Base-by-base conservation (phyloP, 2,797 vertebrate species). In the Crenichthys baileyi region DNA sequence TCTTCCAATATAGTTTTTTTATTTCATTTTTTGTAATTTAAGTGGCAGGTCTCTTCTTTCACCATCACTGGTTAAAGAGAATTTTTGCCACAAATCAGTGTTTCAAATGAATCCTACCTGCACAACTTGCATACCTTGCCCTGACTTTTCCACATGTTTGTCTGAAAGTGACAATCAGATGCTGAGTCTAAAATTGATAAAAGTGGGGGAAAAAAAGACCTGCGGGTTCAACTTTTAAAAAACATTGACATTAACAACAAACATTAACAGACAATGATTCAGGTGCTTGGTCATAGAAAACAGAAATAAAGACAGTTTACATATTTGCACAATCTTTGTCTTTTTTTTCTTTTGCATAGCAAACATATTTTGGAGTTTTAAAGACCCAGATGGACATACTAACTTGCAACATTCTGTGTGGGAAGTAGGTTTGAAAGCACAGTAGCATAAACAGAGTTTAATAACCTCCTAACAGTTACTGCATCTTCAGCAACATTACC, bases 261-360 rank as follows among this genome's bases (percentile, higher is more conserved):
- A 56, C 24, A 11, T n/a, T 56, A n/a, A 56, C 55, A 12, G 24
- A 56, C 24, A 12, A n/a, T n/a, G n/a, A 22, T 56, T 24, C 24
- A n/a, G 24, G 41, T 41, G 41, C 11, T 76, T 80, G 58, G 70
- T 31, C 50, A 67, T 48, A 36, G 26, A n/a, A 74, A 48, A 71
- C 6, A 0, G 70, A 65, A 53, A 77, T 24, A 70, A 24, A 36
- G 72, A 39, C 7, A n/a, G n/a, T n/a, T n/a, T n/a, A n/a, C n/a
- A n/a, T 48, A 44, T 67, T 56, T 26, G n/a, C 55, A 26, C 11
- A 58, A 1, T 26, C n/a, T n/a, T 5, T 58, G 1, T n/a, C n/a
- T n/a, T n/a, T n/a, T n/a, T n/a, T n/a, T n/a, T n/a, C n/a, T n/a
- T n/a, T 24, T 58, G 24, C 11, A 24, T 58, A 11, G 26, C 9